Conservation (phyloP, 2,113 vertebrate genomes). For the Syngnathus typhle region DNA sequence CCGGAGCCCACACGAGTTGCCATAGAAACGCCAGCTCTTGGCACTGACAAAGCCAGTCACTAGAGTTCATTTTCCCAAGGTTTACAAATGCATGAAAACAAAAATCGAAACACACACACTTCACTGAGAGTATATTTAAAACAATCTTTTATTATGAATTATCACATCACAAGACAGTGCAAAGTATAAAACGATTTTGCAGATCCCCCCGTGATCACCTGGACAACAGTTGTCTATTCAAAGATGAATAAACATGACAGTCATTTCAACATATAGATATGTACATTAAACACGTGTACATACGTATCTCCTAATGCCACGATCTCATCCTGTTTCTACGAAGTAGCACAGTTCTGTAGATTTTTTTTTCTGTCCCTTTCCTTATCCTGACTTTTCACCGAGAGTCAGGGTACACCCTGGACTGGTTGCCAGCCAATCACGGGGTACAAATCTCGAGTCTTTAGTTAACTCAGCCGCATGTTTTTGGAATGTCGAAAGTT, state of each 20-base stretch:
- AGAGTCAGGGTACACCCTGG: not conserved
- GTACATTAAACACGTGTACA: conserved; percentile 21
- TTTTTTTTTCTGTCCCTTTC: not conserved
- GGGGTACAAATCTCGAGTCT: not conserved
- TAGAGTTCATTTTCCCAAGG: conserved; percentile 28
- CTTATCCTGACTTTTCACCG: not conserved
- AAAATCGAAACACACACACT: conserved; percentile 2
- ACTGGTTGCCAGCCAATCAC: not conserved
- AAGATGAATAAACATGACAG: conserved; percentile 13
- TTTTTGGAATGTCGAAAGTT: not conserved
- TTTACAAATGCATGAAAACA: conserved; percentile 25
- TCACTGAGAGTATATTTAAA: conserved; percentile 38
- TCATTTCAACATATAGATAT: conserved; percentile 9
- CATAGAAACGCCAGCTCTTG: conserved; percentile 53
- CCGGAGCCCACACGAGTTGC: conserved; percentile 52
- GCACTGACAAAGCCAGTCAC: conserved; percentile 29
- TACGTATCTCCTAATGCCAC: conserved; percentile 11
- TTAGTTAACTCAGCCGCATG: not conserved
- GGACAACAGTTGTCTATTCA: conserved; percentile 20
- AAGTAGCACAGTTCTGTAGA: not conserved
- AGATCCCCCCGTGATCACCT: conserved; percentile 24
- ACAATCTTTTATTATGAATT: conserved; percentile 40
- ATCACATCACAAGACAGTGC: conserved; percentile 41
- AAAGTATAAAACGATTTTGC: conserved; percentile 38
- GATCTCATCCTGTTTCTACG: conserved; percentile 8